phyloP scores from a whole-genome alignment of 2,113 vertebrate species.

The Vireo altiloquus region DNA sequence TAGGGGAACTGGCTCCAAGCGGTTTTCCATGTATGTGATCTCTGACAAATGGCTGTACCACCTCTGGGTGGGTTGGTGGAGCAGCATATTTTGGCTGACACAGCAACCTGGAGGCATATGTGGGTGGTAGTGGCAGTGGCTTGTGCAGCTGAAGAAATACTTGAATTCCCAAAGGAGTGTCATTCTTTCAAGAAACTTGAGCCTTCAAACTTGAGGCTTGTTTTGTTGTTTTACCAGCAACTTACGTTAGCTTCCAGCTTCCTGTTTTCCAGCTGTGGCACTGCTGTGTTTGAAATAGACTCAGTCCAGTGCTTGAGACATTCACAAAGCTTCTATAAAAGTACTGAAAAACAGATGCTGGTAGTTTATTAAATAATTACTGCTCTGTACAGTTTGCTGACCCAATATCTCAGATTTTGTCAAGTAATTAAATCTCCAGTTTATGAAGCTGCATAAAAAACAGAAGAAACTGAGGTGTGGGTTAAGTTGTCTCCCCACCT shows the following conservation, averaged over 20 bases:
- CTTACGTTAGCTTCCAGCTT: not conserved
- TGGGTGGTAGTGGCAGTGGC: not conserved
- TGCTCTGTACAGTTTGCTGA: not conserved
- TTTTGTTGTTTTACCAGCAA: conserved; percentile 4
- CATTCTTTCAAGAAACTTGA: conserved; percentile 18
- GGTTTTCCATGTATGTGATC: accelerated
- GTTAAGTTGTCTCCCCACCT: not conserved
- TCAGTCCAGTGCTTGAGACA: not conserved
- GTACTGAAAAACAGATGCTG: not conserved
- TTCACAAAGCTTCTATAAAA: not conserved
- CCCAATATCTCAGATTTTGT: not conserved
- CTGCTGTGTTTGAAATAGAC: not conserved
- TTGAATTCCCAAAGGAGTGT: not conserved
- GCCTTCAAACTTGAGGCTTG: not conserved
- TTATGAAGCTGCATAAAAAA: not conserved
- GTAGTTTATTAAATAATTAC: not conserved
- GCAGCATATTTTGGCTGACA: not conserved
- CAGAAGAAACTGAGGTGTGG: not conserved
- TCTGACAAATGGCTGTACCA: not conserved
- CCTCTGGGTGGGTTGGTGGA: not conserved
- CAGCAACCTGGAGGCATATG: not conserved
- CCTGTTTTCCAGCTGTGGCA: conserved; percentile 45
- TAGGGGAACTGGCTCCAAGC: not conserved
- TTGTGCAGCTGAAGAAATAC: conserved; percentile 52
- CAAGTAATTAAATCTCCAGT: not conserved